These are phyloP conservation scores for Leptura quadrifasciata DNA, from an alignment of 2,888 invertebrate genomes.

Conservation along the genomic window DNA sequence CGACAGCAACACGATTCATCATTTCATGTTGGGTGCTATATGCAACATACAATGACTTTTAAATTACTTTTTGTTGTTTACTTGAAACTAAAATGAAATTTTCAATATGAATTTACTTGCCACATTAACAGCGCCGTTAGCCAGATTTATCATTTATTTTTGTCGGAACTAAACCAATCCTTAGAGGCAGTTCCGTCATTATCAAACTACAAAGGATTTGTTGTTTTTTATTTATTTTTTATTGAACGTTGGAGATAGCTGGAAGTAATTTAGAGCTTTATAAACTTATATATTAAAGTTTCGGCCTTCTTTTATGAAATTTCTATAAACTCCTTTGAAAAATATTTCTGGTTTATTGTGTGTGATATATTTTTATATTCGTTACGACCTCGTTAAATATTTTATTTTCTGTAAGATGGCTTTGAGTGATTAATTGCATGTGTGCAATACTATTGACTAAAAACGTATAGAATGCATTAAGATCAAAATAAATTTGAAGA, in stretches of 20 bases:
- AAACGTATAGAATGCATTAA: too few relatives aligned
- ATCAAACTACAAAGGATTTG: slow-evolving; percentile 7
- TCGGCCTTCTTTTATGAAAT: neutral
- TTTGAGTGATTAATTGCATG: too few relatives aligned
- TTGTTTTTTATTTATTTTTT: slow-evolving; percentile 26
- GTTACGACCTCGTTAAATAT: neutral
- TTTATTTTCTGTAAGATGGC: neutral
- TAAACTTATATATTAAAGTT: slow-evolving; percentile 15
- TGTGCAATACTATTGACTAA: too few relatives aligned
- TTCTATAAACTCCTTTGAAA: slow-evolving; percentile 15
- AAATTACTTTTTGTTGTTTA: neutral
- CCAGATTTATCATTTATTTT: slow-evolving; percentile 10
- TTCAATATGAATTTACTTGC: neutral
- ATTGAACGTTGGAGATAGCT: neutral
- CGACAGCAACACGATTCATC: neutral
- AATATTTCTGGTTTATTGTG: slow-evolving; percentile 1
- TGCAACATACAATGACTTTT: neutral
- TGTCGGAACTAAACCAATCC: slow-evolving; percentile 8
- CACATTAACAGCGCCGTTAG: neutral
- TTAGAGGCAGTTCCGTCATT: slow-evolving; percentile 31
- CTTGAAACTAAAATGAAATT: neutral
- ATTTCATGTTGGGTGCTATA: neutral
- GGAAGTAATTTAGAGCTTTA: slow-evolving; percentile 21
- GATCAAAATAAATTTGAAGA: too few relatives aligned
- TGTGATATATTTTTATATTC: neutral